Conservation (phyloP, 1,140 invertebrate genomes). For the Amyelois transitella region DNA sequence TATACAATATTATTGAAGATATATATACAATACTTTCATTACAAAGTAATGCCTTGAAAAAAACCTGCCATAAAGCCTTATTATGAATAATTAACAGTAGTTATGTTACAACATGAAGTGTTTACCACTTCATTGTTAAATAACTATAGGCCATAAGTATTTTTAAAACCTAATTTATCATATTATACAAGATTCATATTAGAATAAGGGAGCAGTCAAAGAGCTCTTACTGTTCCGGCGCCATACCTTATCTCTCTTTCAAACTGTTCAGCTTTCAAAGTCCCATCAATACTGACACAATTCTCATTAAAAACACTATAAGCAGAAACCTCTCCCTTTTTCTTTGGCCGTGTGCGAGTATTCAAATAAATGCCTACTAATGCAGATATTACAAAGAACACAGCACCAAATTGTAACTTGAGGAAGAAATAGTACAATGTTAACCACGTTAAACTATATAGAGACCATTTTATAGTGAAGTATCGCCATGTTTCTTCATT, state of each 20-base stretch:
- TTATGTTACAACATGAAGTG: no score
- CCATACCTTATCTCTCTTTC: conserved; percentile 88
- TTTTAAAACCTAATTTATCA: no score
- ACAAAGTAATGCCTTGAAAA: no score
- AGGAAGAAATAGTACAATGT: conserved; percentile 68
- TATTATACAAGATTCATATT: neutral
- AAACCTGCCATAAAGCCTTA: no score
- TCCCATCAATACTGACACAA: conserved; percentile 93
- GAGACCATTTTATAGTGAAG: conserved; percentile 47
- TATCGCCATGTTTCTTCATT: conserved; percentile 46
- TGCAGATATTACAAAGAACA: conserved; percentile 88
- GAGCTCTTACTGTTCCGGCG: conserved; percentile 41
- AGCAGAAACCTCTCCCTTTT: conserved; percentile 88
- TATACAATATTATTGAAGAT: no score
- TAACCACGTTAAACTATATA: conserved; percentile 52
- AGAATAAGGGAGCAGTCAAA: neutral
- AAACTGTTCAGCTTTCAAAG: conserved; percentile 95
- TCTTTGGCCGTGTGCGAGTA: conserved; percentile 83
- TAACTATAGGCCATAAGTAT: no score
- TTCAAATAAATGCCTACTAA: conserved; percentile 90
- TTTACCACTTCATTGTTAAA: no score
- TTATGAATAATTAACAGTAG: no score
- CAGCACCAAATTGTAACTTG: conserved; percentile 90
- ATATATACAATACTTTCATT: no score
- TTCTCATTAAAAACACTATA: conserved; percentile 99